A percentile compares a stretch with the other conserved stretches of the same genome.
Conservation (phyloP, 2,113 vertebrate genomes). For the Ciconia boyciana region DNA sequence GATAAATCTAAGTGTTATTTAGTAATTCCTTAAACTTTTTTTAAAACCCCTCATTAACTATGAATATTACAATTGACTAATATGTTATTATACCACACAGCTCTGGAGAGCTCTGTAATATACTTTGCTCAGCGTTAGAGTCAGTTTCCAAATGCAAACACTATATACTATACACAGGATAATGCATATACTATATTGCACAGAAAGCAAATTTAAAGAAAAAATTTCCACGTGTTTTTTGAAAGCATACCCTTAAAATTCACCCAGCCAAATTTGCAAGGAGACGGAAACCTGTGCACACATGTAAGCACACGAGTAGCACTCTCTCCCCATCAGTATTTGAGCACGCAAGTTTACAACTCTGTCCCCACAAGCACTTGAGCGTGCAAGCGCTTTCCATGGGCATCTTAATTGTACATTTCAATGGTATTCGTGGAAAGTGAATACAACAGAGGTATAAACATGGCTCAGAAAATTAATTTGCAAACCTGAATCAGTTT, state of each 20-base stretch:
- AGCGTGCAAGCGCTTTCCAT: background rate
- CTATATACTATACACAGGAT: background rate
- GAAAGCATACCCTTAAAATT: background rate
- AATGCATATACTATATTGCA: background rate
- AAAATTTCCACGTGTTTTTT: background rate
- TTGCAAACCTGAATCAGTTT: background rate
- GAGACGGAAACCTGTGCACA: background rate
- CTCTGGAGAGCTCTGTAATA: background rate
- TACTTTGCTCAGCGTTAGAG: background rate
- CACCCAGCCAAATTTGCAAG: background rate
- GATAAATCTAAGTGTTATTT: background rate
- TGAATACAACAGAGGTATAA: background rate
- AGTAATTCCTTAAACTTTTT: background rate
- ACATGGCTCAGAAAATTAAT: background rate
- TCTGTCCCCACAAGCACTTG: background rate
- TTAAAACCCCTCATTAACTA: background rate
- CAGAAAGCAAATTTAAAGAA: background rate
- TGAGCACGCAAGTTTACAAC: background rate
- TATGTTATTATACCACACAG: background rate
- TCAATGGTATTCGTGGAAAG: background rate
- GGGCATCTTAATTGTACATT: background rate
- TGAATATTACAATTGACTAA: background rate
- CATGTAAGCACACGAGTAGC: background rate
- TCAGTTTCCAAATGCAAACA: background rate
- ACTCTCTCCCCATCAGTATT: background rate